Conservation (phyloP, 2,797 vertebrate species). For the Rhinella marina region DNA sequence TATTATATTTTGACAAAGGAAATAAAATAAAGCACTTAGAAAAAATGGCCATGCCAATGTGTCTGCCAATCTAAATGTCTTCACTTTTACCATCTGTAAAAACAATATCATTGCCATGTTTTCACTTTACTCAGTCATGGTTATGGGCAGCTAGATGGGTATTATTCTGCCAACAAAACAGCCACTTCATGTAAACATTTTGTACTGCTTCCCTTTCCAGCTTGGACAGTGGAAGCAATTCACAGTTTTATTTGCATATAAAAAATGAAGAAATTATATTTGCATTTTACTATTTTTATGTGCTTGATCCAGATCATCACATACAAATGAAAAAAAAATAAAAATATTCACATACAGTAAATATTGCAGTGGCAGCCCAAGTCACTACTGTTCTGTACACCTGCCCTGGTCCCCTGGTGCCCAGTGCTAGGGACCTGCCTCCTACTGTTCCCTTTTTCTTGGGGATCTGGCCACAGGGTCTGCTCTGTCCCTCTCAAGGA, state of each 20-base stretch:
- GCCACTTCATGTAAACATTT: slow-evolving; percentile 43
- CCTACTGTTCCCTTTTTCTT: no score
- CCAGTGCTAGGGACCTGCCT: no score
- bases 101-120: slow-evolving; percentile 35
- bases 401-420: no score
- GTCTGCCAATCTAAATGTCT: slow-evolving; percentile 49
- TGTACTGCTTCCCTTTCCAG: background rate
- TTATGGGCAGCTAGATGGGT: slow-evolving; percentile 17
- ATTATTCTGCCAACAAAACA: slow-evolving; percentile 34
- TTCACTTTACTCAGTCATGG: slow-evolving; percentile 17
- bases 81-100: slow-evolving; percentile 49
- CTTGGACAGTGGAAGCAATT: slow-evolving; percentile 19
- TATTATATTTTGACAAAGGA: slow-evolving; percentile 45
- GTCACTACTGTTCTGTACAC: no score
- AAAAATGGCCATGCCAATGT: slow-evolving; percentile 41
- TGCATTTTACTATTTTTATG: background rate
- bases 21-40: slow-evolving; percentile 39
- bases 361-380: no score
- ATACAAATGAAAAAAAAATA: background rate
- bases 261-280: background rate
- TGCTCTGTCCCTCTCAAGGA: no score
- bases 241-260: slow-evolving; percentile 11
- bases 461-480: no score
- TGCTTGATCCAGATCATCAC: background rate
- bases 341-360: background rate